phyloP scores from a whole-genome alignment of 2,888 invertebrate species.

The Eugnorisma glareosa region DNA sequence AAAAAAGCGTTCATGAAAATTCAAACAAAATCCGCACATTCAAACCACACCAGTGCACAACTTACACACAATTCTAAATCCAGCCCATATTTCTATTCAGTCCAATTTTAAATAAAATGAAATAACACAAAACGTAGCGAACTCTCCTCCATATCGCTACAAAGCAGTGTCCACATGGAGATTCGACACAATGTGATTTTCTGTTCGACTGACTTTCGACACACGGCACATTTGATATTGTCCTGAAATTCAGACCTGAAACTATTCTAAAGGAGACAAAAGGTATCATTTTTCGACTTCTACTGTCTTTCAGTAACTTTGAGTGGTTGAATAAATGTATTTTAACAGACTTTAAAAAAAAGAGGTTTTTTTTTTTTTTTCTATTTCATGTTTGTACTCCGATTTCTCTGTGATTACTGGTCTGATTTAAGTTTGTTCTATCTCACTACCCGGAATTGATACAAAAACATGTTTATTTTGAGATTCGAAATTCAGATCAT shows the following conservation, averaged over 20 bases:
- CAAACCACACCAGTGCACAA: not conserved
- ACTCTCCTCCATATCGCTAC: conserved; percentile 38
- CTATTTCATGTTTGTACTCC: no score
- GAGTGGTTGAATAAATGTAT: not conserved
- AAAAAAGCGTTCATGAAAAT: not conserved
- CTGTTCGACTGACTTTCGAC: conserved; percentile 64
- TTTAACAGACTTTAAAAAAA: no score
- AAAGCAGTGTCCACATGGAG: conserved; percentile 60
- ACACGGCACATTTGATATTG: conserved; percentile 64
- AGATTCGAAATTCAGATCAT: no score
- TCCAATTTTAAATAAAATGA: conserved; percentile 38
- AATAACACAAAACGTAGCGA: conserved; percentile 45
- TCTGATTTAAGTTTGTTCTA: no score
- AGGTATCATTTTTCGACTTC: conserved; percentile 59
- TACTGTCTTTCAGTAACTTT: conserved; percentile 28
- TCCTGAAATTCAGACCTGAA: conserved; percentile 62
- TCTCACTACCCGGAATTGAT: no score
- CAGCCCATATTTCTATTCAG: conserved; percentile 35
- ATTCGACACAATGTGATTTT: conserved; percentile 70
- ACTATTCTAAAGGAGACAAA: conserved; percentile 61
- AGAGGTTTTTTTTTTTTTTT: no score
- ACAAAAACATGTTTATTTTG: no score
- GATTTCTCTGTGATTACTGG: no score
- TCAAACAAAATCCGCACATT: not conserved
- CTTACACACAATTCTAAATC: conserved; percentile 9